Percentiles rank a stretch among this genome's conserved stretches.
These are phyloP conservation scores for Leucopsar rothschildi DNA, from an alignment of 2,113 vertebrate genomes.

Conservation along the genomic window DNA sequence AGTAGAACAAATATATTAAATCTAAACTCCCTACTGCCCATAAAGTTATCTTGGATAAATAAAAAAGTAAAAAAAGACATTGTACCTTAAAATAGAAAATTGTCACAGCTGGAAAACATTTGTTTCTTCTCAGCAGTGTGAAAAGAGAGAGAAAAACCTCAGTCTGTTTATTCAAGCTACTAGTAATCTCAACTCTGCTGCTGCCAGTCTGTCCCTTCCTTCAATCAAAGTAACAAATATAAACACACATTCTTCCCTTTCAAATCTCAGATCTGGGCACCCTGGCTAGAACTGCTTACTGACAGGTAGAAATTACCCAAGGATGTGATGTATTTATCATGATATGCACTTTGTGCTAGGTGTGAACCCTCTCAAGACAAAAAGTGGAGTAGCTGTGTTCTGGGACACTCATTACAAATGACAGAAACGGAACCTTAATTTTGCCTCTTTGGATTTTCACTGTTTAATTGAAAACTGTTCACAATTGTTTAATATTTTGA, in stretches of 20 bases:
- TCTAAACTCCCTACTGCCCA: neutral
- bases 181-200: slow-evolving; percentile 23
- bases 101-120: neutral
- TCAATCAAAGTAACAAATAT: slow-evolving; percentile 2
- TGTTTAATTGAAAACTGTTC: neutral
- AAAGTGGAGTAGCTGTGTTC: neutral
- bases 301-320: slow-evolving; percentile 43
- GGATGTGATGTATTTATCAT: neutral
- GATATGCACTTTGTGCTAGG: slow-evolving; percentile 29
- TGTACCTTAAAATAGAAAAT: neutral
- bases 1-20: neutral
- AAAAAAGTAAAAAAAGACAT: neutral
- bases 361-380: neutral
- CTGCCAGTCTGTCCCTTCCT: neutral
- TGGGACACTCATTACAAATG: neutral
- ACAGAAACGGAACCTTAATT: neutral
- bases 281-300: neutral
- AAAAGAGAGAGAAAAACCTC: neutral
- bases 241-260: slow-evolving; percentile 24
- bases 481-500: neutral
- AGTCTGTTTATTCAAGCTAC: slow-evolving; percentile 32
- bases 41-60: neutral
- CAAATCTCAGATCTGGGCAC: slow-evolving; percentile 1
- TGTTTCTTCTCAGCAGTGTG: neutral
- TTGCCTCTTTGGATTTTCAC: neutral